phyloP scores from a whole-genome alignment of 2,113 vertebrate species.

The Hippoglossus stenolepis region DNA sequence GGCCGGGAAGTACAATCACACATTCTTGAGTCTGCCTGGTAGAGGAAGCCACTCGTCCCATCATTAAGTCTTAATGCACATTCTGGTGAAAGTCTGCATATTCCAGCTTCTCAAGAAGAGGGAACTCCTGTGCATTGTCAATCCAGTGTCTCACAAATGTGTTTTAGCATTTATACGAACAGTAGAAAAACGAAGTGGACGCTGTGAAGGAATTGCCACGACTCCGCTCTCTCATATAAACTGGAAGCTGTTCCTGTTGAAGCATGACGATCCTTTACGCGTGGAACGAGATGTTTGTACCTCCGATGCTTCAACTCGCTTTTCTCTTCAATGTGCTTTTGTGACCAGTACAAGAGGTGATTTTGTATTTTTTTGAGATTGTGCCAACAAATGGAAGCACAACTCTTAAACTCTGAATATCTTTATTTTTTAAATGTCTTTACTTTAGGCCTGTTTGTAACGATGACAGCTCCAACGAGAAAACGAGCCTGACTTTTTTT shows the following conservation, averaged over 20 bases:
- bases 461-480: slow-evolving; percentile 44
- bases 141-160: slow-evolving; percentile 72
- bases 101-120: slow-evolving; percentile 22
- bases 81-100: slow-evolving; percentile 7
- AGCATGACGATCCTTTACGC: slow-evolving; percentile 53
- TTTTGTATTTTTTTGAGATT: slow-evolving; percentile 32
- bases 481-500: slow-evolving; percentile 64
- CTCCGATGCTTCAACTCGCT: slow-evolving; percentile 50
- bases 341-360: slow-evolving; percentile 34
- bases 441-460: slow-evolving; percentile 47
- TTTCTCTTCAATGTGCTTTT: slow-evolving; percentile 49
- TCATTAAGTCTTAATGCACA: slow-evolving; percentile 3
- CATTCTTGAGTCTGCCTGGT: not conserved
- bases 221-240: slow-evolving; percentile 18
- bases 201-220: slow-evolving; percentile 52
- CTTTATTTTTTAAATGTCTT: slow-evolving; percentile 11
- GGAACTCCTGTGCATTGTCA: slow-evolving; percentile 36
- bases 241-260: slow-evolving; percentile 37
- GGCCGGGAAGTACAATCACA: slow-evolving; percentile 14
- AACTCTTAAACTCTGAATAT: slow-evolving; percentile 36
- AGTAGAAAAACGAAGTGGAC: slow-evolving; percentile 31
- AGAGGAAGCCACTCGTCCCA: not conserved
- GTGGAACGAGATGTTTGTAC: slow-evolving; percentile 19
- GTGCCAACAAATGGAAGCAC: slow-evolving; percentile 74
- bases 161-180: slow-evolving; percentile 78